Percentiles rank a stretch among this genome's conserved stretches.
Evolutionary conservation across 2,888 invertebrate genomes (phyloP).

Genomic region (Dusona sp.): DNA sequence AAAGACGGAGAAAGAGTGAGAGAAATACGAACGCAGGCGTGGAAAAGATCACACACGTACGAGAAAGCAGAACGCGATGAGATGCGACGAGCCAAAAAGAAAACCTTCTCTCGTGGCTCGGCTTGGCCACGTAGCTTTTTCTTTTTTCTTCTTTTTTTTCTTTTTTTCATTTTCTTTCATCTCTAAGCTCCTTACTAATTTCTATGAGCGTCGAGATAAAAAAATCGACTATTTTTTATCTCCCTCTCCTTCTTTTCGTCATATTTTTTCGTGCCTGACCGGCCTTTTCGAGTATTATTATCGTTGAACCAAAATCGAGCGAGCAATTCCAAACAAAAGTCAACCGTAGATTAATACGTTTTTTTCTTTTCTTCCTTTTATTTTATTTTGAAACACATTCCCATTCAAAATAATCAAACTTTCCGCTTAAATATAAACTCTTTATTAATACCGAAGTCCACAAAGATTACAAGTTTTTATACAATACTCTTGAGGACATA

Average conservation of each 20-base stretch:
- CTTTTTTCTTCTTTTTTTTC: neutral
- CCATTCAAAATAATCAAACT: no score
- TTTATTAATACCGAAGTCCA: no score
- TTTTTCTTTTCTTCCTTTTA: neutral
- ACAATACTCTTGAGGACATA: no score
- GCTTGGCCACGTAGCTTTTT: neutral
- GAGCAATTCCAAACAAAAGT: neutral
- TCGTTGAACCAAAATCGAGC: neutral
- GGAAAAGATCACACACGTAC: slow-evolving; percentile 54
- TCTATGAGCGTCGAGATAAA: neutral
- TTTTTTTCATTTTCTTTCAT: neutral
- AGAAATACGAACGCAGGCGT: slow-evolving; percentile 53
- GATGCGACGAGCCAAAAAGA: slow-evolving; percentile 52
- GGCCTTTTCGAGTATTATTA: slow-evolving; percentile 6
- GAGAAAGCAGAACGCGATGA: slow-evolving; percentile 20
- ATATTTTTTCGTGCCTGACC: slow-evolving; percentile 19
- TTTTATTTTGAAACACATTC: no score
- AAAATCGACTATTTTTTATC: neutral
- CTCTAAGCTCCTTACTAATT: slow-evolving; percentile 22
- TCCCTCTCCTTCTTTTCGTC: neutral
- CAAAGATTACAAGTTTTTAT: no score
- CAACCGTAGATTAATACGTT: neutral
- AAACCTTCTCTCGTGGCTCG: slow-evolving; percentile 12
- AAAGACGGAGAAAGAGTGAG: neutral
- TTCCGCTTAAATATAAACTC: no score